Evolutionary conservation across 2,888 invertebrate genomes (phyloP).

Genomic region (Acrobasis repandana): DNA sequence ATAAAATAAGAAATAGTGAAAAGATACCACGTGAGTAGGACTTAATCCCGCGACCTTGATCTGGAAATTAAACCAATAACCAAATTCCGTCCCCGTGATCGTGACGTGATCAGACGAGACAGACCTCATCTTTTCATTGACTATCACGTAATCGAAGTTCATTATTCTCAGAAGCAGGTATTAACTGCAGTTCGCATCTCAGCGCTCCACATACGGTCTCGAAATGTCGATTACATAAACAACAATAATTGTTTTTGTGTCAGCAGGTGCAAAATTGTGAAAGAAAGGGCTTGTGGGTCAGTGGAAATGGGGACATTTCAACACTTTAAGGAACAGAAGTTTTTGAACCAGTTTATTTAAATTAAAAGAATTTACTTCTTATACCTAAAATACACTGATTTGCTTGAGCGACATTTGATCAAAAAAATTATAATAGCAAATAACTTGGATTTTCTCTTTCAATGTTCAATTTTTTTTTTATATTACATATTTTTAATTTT

Average conservation of each 20-base stretch:
- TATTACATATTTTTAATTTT: no score
- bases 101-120: not conserved
- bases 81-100: not conserved
- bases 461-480: no score
- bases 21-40: no score
- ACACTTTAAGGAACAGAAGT: constrained; percentile 28
- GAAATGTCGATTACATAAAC: constrained; percentile 22
- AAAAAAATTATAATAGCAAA: no score
- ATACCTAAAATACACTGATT: no score
- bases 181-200: not conserved
- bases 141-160: not conserved
- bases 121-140: no score
- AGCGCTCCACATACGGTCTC: constrained; percentile 10
- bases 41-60: no score
- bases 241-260: constrained; percentile 14
- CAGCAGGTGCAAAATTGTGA: constrained; percentile 23
- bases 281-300: constrained; percentile 21
- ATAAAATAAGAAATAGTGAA: no score
- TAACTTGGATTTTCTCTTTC: no score
- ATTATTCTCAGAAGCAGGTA: not conserved
- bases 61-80: not conserved
- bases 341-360: constrained; percentile 17
- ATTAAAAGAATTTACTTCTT: no score
- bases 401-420: no score
- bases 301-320: constrained; percentile 15